Evolutionary conservation across 2,113 vertebrate species (phyloP), one percentile per base, ranked within the genome.

Genomic region (Hyla sarda): DNA sequence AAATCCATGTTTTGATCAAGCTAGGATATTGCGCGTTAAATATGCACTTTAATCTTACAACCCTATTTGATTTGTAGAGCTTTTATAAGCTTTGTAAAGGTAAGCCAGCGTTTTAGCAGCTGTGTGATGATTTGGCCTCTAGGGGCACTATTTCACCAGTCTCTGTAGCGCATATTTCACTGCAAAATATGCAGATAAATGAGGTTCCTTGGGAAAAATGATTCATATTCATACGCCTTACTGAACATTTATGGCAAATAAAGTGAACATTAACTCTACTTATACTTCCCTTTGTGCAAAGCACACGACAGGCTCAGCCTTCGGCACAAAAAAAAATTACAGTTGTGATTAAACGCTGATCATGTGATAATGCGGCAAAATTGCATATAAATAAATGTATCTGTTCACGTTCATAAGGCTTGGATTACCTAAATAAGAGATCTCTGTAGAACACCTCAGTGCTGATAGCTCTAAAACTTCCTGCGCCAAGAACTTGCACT

Each of bases 141-240:
- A 48, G 45, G 47, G 73, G 73, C 47, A 11, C n/a, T 30, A 50
- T 50, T 50, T 52, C 25, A 74, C n/a, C 14, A 23, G 72, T 25
- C 72, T 48, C 72, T 1, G n/a, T 16, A n/a, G 72, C 23, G 14
- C 41, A 74, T 48, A 74, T 74, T 74, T 74, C 72, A 74, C 37
- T 48, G n/a, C 47, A 52, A 76, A 50, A 76, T 76, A 48, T 76
- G 73, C n/a, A 76, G 73, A 76, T 76, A 52, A 76, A 76, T 74
- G 73, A 76, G 47, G 73, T 19, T 76, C 45, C 47, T 76, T 76
- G 73, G 73, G 73, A 76, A 50, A 48, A 25, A 76, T 76, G 73
- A 76, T 76, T 50, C 73, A 76, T 76, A 76, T 76, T 76, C 25
- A 76, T 76, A 52, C 14, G 47, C 73, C 48, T 28, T 76, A 76